These are phyloP conservation scores for Carlito syrichta DNA, from an alignment of 2,113 vertebrate genomes.

Conservation along the genomic window DNA sequence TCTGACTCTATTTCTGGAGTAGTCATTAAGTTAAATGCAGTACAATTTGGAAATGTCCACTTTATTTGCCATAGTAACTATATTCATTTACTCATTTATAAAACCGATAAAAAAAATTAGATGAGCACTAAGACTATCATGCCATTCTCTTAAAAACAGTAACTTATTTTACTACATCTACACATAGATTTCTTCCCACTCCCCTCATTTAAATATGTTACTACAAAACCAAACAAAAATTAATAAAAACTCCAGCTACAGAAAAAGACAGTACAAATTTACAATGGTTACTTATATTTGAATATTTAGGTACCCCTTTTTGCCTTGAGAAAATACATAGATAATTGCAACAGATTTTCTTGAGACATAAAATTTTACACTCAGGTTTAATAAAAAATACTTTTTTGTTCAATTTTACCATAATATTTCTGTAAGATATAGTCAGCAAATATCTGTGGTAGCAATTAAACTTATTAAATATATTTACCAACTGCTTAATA, in stretches of 20 bases:
- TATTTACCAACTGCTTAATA: conserved; percentile 77
- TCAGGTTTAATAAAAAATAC: conserved; percentile 75
- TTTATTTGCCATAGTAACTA: background rate
- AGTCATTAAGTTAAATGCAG: background rate
- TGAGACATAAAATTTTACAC: background rate
- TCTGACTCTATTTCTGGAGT: background rate
- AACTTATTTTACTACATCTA: background rate
- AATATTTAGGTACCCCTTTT: background rate
- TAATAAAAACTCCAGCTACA: background rate
- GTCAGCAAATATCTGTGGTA: conserved; percentile 75
- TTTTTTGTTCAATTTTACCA: conserved; percentile 86
- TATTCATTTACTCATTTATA: background rate
- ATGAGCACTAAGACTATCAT: background rate
- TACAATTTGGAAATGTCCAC: background rate
- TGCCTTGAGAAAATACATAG: background rate
- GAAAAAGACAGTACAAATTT: background rate
- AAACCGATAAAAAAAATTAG: background rate
- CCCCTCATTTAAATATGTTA: background rate
- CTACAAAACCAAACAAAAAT: background rate
- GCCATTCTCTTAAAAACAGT: background rate
- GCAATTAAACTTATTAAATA: conserved; percentile 87
- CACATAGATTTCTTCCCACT: background rate
- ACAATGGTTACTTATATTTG: background rate
- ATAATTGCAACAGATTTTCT: background rate
- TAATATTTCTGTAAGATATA: conserved; percentile 77